These are phyloP conservation scores for Lepidurus packardi DNA, from an alignment of 1,140 invertebrate genomes.

Conservation along the genomic window DNA sequence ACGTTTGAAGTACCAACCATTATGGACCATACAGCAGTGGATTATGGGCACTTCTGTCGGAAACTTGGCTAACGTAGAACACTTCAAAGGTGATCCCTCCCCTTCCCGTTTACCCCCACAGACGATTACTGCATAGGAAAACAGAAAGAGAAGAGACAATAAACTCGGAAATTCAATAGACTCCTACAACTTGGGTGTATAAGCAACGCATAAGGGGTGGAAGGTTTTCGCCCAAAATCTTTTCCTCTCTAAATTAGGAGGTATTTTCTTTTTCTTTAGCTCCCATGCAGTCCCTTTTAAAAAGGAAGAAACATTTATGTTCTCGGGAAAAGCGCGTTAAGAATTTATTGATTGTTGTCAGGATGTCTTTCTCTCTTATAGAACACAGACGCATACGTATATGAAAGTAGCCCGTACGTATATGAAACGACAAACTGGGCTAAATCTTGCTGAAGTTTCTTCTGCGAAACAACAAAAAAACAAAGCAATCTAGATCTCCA, in stretches of 20 bases:
- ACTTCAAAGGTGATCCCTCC: slow-evolving; percentile 9
- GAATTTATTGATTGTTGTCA: slow-evolving; percentile 13
- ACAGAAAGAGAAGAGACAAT: neutral
- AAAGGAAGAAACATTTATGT: neutral
- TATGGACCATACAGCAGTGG: slow-evolving; percentile 2
- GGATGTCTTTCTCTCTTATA: neutral
- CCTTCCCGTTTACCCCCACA: neutral
- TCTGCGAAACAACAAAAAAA: neutral
- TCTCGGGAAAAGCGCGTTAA: neutral
- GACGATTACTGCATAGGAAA: neutral
- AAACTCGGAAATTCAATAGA: slow-evolving; percentile 15
- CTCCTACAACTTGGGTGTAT: neutral
- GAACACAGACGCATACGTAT: neutral
- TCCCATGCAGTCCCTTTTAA: too few relatives aligned
- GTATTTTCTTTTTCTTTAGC: neutral
- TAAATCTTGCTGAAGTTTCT: neutral
- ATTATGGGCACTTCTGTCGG: slow-evolving; percentile 6
- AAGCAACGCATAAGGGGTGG: neutral
- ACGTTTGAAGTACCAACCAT: slow-evolving; percentile 19
- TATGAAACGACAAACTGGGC: neutral
- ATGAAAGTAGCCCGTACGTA: neutral
- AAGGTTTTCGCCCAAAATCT: neutral
- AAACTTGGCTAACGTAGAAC: slow-evolving; percentile 5
- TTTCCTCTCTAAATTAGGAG: neutral
- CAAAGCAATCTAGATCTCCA: slow-evolving; percentile 11